These are phyloP conservation scores for Andrena marginata DNA, from an alignment of 2,888 invertebrate species.

Conservation along the genomic window DNA sequence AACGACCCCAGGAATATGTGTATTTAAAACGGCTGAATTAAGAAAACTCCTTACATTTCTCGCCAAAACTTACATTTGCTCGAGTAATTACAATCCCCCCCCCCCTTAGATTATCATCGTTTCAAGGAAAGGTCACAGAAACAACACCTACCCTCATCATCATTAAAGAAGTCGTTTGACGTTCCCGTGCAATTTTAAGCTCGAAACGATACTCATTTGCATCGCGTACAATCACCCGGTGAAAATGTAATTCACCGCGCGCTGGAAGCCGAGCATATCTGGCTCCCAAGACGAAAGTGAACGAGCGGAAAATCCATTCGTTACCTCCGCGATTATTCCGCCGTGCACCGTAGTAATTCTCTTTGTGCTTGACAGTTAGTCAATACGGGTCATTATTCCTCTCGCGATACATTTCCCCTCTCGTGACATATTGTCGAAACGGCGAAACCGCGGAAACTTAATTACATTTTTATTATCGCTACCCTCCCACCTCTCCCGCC, in stretches of 20 bases:
- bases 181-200: too few species aligned
- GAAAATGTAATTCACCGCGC: constrained; percentile 7
- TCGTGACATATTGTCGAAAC: constrained; percentile 19
- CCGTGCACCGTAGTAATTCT: constrained; percentile 27
- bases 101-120: too few species aligned
- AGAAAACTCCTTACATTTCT: neutral
- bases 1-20: neutral
- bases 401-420: constrained; percentile 18
- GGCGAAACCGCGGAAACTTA: constrained; percentile 32
- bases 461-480: constrained; percentile 42
- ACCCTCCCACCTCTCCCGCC: too few species aligned
- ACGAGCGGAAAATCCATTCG: constrained; percentile 21
- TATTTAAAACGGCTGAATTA: neutral
- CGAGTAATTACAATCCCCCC: too few species aligned
- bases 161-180: too few species aligned
- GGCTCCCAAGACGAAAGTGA: constrained; percentile 10
- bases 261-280: constrained; percentile 12
- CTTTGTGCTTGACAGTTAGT: constrained; percentile 16
- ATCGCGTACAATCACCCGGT: neutral
- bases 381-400: constrained; percentile 36
- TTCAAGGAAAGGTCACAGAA: too few species aligned
- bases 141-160: too few species aligned
- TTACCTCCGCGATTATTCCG: constrained; percentile 15
- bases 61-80: neutral
- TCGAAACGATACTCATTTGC: too few species aligned